Conservation (phyloP, 2,888 invertebrate genomes). For the Pseudanteris insignis region DNA sequence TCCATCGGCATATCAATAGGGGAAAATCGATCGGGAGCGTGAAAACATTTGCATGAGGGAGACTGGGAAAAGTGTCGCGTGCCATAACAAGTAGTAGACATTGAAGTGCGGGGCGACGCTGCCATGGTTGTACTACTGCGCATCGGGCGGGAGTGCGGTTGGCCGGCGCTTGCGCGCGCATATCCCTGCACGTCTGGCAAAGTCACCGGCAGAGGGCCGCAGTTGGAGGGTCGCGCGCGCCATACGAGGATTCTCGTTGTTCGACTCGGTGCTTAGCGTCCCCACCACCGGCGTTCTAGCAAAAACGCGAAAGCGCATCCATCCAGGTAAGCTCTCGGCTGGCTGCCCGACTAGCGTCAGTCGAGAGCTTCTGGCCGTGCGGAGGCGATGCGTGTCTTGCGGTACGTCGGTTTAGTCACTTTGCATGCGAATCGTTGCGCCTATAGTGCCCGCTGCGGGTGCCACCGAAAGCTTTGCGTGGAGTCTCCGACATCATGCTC, state of each 20-base stretch:
- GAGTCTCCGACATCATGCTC: slow-evolving; percentile 29
- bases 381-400: slow-evolving; percentile 44
- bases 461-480: slow-evolving; percentile 26
- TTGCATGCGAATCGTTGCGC: slow-evolving; percentile 43
- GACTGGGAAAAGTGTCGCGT: no score
- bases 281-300: slow-evolving; percentile 24
- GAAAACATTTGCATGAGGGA: no score
- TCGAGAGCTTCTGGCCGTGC: slow-evolving; percentile 47
- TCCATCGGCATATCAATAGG: no score
- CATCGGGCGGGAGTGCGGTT: slow-evolving; percentile 13
- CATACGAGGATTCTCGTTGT: slow-evolving; percentile 4
- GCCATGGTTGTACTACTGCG: slow-evolving; percentile 22
- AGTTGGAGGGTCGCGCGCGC: slow-evolving; percentile 11
- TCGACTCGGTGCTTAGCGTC: slow-evolving; percentile 20
- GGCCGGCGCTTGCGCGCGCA: slow-evolving; percentile 11
- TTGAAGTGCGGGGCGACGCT: slow-evolving; percentile 13
- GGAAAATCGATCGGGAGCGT: no score
- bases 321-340: slow-evolving; percentile 36
- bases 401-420: slow-evolving; percentile 24
- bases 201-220: slow-evolving; percentile 31
- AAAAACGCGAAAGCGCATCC: slow-evolving; percentile 40
- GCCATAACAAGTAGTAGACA: slow-evolving; percentile 22
- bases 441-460: slow-evolving; percentile 38
- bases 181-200: slow-evolving; percentile 4
- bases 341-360: slow-evolving; percentile 37